phyloP scores from a whole-genome alignment of 1,140 invertebrate genomes.

The Choristoneura fumiferana region DNA sequence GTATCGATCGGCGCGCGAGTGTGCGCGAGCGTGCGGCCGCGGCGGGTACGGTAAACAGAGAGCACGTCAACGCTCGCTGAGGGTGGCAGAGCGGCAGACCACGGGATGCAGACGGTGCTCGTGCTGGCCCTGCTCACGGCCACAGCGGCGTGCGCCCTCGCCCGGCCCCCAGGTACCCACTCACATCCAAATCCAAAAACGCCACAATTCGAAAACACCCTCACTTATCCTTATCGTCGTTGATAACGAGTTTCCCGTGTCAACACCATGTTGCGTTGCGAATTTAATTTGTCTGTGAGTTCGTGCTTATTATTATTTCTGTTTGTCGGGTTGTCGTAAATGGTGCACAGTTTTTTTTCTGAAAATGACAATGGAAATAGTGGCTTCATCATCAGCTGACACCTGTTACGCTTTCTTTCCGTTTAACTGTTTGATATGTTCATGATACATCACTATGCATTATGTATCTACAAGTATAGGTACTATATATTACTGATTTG shows the following conservation, averaged over 20 bases:
- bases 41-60: conserved; percentile 48
- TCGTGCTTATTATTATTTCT: background rate
- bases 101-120: conserved; percentile 49
- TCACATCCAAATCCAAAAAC: conserved; percentile 1
- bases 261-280: conserved; percentile 21
- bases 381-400: conserved; percentile 11
- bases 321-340: background rate
- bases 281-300: conserved; percentile 20
- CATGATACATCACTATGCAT: too few species aligned
- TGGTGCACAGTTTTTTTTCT: too few species aligned
- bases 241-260: conserved; percentile 26
- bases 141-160: conserved; percentile 43
- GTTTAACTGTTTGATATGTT: background rate
- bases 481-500: too few species aligned
- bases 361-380: background rate
- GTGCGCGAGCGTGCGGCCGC: conserved; percentile 37
- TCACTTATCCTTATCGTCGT: conserved; percentile 19
- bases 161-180: conserved; percentile 47
- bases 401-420: conserved; percentile 31
- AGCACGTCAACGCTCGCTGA: conserved; percentile 29
- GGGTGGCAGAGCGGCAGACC: background rate
- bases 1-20: conserved; percentile 62
- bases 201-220: background rate
- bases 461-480: too few species aligned
- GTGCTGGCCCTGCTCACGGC: conserved; percentile 34